phyloP scores from a whole-genome alignment of 2,888 invertebrate genomes.

The Linnaemya tessellans region DNA sequence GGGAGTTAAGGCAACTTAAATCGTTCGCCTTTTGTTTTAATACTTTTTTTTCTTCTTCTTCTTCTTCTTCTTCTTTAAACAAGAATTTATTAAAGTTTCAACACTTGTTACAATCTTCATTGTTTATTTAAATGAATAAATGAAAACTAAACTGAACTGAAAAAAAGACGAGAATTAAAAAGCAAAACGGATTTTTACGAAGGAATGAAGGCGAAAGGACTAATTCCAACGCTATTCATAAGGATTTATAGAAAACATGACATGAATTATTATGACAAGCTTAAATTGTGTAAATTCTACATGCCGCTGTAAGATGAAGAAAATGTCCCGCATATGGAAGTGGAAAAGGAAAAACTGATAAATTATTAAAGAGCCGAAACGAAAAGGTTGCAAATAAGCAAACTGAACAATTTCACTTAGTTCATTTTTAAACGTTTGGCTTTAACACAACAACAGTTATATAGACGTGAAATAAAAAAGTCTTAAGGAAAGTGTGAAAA shows the following conservation, averaged over 20 bases:
- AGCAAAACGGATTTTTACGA: neutral
- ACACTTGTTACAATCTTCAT: constrained; percentile 37
- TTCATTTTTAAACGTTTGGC: neutral
- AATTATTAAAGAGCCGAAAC: neutral
- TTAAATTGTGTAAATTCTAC: neutral
- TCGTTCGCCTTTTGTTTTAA: constrained; percentile 1
- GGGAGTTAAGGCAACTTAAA: constrained; percentile 28
- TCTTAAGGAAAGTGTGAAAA: no score
- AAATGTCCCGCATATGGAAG: neutral
- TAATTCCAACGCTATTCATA: constrained; percentile 3
- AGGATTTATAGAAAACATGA: constrained; percentile 10
- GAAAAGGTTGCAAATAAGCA: neutral
- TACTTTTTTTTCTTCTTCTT: neutral
- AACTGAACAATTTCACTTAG: neutral
- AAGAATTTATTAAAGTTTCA: constrained; percentile 37
- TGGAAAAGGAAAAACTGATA: neutral
- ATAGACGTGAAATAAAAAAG: no score
- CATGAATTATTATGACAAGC: constrained; percentile 10
- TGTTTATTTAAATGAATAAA: constrained; percentile 51
- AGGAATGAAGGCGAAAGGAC: neutral
- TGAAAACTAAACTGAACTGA: constrained; percentile 4
- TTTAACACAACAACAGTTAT: neutral
- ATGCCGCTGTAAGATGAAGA: neutral
- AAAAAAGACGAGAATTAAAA: constrained; percentile 9
- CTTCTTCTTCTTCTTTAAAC: neutral